Conservation (phyloP, 2,888 invertebrate species). For the Octonoba sinensis region DNA sequence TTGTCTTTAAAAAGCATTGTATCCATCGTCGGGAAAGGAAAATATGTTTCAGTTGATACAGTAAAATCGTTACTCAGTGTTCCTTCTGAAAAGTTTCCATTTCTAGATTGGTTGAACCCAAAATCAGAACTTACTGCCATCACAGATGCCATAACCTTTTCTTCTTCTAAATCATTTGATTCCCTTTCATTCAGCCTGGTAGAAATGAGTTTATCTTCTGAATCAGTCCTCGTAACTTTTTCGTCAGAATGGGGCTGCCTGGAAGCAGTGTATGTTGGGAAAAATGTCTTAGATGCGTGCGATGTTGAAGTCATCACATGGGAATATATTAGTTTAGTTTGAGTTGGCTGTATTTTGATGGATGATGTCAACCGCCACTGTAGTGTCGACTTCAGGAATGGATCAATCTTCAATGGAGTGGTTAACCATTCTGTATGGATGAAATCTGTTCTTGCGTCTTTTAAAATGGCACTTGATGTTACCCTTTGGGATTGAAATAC, state of each 20-base stretch:
- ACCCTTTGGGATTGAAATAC: no score
- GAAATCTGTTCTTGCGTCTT: no score
- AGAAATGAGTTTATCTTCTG: background rate
- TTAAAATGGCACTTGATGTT: no score
- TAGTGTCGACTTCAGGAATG: no score
- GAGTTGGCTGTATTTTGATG: no score
- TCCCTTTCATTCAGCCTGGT: background rate
- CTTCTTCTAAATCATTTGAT: background rate
- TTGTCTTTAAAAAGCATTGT: constrained; percentile 40
- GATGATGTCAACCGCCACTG: no score
- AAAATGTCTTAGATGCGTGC: no score
- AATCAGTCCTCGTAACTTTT: no score
- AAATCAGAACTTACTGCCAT: constrained; percentile 30
- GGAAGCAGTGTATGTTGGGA: background rate
- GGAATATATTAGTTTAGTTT: no score
- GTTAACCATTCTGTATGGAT: no score
- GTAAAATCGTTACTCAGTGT: background rate
- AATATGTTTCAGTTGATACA: background rate
- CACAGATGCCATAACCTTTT: constrained; percentile 15
- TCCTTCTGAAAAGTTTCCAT: background rate
- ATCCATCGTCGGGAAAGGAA: constrained; percentile 15
- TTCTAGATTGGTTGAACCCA: constrained; percentile 21
- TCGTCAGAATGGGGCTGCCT: background rate
- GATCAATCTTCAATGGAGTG: no score
- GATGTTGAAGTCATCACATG: no score